Evolutionary conservation across 2,113 vertebrate species (phyloP), one percentile per base, ranked within the genome.

Genomic region (Tachysurus fulvidraco): DNA sequence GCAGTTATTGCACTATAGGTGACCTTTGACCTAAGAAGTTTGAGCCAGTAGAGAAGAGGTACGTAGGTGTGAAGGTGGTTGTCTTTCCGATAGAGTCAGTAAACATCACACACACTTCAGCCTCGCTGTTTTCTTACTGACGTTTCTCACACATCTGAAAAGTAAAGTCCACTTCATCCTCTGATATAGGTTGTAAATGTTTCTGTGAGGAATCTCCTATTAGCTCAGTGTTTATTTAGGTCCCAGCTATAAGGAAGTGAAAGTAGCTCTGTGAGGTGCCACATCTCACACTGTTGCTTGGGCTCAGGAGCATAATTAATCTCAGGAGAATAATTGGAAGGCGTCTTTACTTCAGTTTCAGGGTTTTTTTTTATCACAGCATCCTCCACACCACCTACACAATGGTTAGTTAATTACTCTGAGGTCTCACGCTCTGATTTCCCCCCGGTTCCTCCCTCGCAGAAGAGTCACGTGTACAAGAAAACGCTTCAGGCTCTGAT

Each of bases 401-500:
- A 0, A 30, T 59, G 8, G 11, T 23, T 21, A 80, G 77, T 36
- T 80, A 21, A 57, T 80, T 57, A 36, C 77, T 28, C 28, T 6
- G 28, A 80, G 28, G 17, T 69, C 81, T 83, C 16, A 52, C 8
- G 13, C 17, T 21, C 6, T 84, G 30, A 7, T 5, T 36, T 0
- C 54, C 44, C 44, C 46, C 5, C 59, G 16, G 23, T 54, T 36
- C 19, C 6, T 59, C 23, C 28, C 4, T 54, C n/a, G 60, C 95
- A 99, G 98, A 99, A 98, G 95, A 96, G 88, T 67, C 98, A 99
- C 0, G 97, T 98, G 36, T 99, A 99, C 88, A 98, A 96, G 94
- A 99, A 99, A 94, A 97, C 97, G 9, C 94, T 99, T 50, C 98
- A 99, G 95, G 97, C 98, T 91, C 96, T 99, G 93, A 97, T 99